These are phyloP conservation scores for Elephas maximus DNA, from an alignment of 2,113 vertebrate genomes.

Conservation along the genomic window DNA sequence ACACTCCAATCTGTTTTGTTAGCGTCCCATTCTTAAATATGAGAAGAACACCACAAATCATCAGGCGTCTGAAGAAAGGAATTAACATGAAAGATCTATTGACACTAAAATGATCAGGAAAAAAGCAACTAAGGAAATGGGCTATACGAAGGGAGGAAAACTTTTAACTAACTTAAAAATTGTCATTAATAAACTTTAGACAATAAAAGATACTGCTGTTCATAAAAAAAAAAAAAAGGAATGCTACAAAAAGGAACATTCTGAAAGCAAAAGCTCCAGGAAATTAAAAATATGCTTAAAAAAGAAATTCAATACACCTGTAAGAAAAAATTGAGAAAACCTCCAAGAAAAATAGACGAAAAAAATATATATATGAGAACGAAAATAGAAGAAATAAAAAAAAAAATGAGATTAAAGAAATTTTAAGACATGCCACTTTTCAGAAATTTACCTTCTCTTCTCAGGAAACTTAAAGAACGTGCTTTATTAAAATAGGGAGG, in stretches of 20 bases:
- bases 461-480: background rate
- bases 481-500: background rate
- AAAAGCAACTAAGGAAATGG: background rate
- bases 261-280: background rate
- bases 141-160: background rate
- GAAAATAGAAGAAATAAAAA: background rate
- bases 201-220: background rate
- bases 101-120: background rate
- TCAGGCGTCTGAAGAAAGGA: background rate
- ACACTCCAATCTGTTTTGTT: too few relatives aligned
- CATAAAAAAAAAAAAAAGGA: background rate
- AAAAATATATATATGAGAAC: background rate
- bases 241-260: background rate
- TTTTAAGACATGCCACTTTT: background rate
- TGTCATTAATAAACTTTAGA: background rate
- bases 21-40: too few relatives aligned
- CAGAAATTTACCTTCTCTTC: background rate
- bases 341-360: background rate
- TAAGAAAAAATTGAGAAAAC: background rate
- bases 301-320: background rate
- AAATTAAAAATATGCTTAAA: background rate
- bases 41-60: background rate
- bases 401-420: background rate
- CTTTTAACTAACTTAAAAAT: background rate
- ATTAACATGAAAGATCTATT: background rate